Base-by-base conservation (phyloP, 53 echinoderm and acorn worm species). In the Echinarachnius parma region DNA sequence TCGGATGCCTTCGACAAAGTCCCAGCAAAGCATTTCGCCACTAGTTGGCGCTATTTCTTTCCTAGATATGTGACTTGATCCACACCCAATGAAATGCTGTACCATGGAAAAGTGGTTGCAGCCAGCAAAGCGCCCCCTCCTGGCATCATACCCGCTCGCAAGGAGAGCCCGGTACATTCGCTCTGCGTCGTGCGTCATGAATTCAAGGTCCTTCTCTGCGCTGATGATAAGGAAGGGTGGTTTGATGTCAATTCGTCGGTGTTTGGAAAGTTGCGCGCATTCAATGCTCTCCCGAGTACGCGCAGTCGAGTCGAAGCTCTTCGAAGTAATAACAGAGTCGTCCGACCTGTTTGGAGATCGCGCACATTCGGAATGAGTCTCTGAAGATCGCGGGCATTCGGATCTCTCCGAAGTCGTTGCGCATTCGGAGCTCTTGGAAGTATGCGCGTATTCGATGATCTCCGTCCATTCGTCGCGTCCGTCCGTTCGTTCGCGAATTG, bases 211-310 rank as follows among this genome's bases (percentile, higher is more conserved):
- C 4, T 48, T 42, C 13, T 9, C 48, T 20, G 61, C 61, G 10
- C 60, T 76, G 20, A 76, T 46, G 33, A 76, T 46, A 46, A 76
- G 48, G 34, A 76, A 61, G 31, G 22, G 33, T 9, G 77, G 60
- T 3, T 16, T 61, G n/a, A n/a, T n/a, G n/a, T n/a, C n/a, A n/a
- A n/a, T n/a, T n/a, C n/a, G n/a, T n/a, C n/a, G n/a, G n/a, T n/a
- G n/a, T n/a, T n/a, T n/a, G n/a, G n/a, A n/a, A n/a, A n/a, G n/a
- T n/a, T n/a, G n/a, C n/a, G n/a, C n/a, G n/a, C n/a, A n/a, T n/a
- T n/a, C n/a, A n/a, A n/a, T n/a, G n/a, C n/a, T n/a, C n/a, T n/a
- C n/a, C n/a, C n/a, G n/a, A n/a, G n/a, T n/a, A n/a, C n/a, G n/a
- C n/a, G n/a, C n/a, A n/a, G n/a, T n/a, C n/a, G n/a, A n/a, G n/a